Evolutionary conservation across 2,797 vertebrate species (phyloP).

Genomic region (Lepus oiostolus): DNA sequence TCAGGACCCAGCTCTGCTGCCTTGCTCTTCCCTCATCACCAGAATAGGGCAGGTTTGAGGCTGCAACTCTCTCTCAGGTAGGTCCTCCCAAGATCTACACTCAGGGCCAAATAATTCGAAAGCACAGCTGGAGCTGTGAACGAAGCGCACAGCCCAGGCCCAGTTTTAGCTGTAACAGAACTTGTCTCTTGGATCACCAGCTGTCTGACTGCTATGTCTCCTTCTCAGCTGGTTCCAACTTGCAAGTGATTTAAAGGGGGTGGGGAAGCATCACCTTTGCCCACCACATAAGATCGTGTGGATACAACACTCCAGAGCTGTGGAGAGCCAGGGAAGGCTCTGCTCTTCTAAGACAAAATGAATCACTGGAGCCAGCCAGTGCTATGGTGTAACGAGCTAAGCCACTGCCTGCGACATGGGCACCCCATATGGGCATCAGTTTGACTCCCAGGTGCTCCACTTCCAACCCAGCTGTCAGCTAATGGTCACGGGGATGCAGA

Average conservation of each 20-base stretch:
- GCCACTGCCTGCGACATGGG: too few species aligned
- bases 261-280: neutral
- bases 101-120: neutral
- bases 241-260: conserved; percentile 13
- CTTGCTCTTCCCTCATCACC: neutral
- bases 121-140: neutral
- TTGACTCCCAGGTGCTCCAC: too few species aligned
- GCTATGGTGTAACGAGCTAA: too few species aligned
- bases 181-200: neutral
- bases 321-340: rapidly evolving
- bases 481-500: too few species aligned
- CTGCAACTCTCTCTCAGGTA: neutral
- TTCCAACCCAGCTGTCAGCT: too few species aligned
- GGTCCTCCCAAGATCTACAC: neutral
- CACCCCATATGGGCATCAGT: too few species aligned
- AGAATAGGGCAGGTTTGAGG: neutral
- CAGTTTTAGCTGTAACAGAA: neutral
- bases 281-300: neutral
- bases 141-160: neutral
- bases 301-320: neutral
- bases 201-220: neutral
- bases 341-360: neutral
- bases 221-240: conserved; percentile 14
- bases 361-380: too few species aligned
- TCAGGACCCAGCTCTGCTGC: neutral